Evolutionary conservation across 2,113 vertebrate species (phyloP).

Genomic region (Serinus canaria): DNA sequence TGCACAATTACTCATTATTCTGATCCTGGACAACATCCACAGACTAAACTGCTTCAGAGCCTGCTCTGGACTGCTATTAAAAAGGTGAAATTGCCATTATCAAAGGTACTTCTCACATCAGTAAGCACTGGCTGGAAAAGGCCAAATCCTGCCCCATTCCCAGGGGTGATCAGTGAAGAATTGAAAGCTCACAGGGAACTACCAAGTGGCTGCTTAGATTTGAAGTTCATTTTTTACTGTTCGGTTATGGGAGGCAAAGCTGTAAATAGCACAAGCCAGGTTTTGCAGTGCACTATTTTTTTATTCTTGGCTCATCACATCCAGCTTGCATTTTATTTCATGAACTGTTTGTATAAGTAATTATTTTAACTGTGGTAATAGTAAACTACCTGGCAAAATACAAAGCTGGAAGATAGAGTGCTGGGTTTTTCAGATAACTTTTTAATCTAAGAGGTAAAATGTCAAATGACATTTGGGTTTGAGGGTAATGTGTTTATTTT

Average conservation of each 20-base stretch:
- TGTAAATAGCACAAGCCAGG: slow-evolving; percentile 55
- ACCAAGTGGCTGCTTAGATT: neutral
- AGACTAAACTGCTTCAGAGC: neutral
- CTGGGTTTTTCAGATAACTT: slow-evolving; percentile 43
- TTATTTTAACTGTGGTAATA: slow-evolving; percentile 58
- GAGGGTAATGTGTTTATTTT: slow-evolving; percentile 73
- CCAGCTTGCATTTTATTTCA: slow-evolving; percentile 45
- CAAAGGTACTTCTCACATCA: neutral
- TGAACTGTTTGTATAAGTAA: slow-evolving; percentile 58
- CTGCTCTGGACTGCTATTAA: neutral
- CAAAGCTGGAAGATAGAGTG: slow-evolving; percentile 7
- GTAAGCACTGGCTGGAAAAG: neutral
- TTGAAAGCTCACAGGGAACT: neutral
- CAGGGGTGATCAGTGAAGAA: neutral
- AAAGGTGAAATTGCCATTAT: neutral
- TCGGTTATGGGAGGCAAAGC: neutral
- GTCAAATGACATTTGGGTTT: slow-evolving; percentile 11
- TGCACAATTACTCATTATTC: neutral
- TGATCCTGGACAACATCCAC: neutral
- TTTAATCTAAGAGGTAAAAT: slow-evolving; percentile 33
- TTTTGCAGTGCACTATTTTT: slow-evolving; percentile 31
- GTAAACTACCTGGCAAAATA: slow-evolving; percentile 24
- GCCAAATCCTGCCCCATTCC: neutral
- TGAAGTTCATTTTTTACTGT: slow-evolving; percentile 15
- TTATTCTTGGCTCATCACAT: slow-evolving; percentile 40